Evolutionary conservation across 2,797 vertebrate genomes (phyloP).

Genomic region (Xiphorhynchus erythropygius): DNA sequence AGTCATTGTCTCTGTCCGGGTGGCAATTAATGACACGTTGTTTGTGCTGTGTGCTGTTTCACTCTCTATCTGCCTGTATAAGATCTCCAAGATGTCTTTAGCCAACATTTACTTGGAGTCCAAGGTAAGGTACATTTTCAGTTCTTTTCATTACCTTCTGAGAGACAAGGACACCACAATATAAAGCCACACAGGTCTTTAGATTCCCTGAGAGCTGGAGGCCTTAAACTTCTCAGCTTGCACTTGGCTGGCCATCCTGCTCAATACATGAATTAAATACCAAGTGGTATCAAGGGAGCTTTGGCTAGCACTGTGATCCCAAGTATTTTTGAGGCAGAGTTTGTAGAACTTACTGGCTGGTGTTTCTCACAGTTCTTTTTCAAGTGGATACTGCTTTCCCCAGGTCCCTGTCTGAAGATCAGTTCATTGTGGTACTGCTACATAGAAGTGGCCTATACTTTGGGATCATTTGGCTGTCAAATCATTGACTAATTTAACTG

Average conservation of each 20-base stretch:
- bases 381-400: neutral
- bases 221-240: neutral
- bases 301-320: neutral
- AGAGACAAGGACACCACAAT: neutral
- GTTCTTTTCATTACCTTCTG: constrained; percentile 27
- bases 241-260: neutral
- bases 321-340: neutral
- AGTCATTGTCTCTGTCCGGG: constrained; percentile 89
- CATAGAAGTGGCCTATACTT: neutral
- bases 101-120: constrained; percentile 98
- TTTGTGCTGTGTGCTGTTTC: constrained; percentile 94
- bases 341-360: neutral
- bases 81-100: constrained; percentile 97
- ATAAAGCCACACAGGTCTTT: neutral
- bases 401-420: neutral
- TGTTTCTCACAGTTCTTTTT: neutral
- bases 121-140: constrained; percentile 83
- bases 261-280: neutral
- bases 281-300: neutral
- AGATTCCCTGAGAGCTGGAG: neutral
- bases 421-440: neutral
- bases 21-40: constrained; percentile 92
- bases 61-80: constrained; percentile 93
- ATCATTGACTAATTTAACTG: neutral
- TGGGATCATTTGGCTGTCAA: neutral